Base-by-base conservation (phyloP, 2,888 invertebrate species). In the Brachylomia viminalis region DNA sequence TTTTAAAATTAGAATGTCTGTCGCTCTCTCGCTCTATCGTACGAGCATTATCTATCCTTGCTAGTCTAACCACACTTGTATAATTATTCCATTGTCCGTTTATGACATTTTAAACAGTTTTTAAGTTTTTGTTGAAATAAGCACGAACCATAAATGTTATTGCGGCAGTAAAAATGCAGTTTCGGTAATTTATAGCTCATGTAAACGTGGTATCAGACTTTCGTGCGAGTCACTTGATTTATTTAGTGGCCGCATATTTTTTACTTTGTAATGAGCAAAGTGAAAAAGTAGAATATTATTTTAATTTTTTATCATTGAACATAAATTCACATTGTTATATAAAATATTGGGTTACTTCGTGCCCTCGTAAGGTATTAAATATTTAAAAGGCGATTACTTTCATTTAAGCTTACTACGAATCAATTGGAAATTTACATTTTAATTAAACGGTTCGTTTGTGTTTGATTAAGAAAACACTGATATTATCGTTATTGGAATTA, bases 1-100 rank as follows among this genome's bases (percentile, higher is more conserved):
- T 96, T 96, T 96, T 96, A 95, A 95, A 96, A 94, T 95, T 95
- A 95, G 95, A 95, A 94, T 94, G 88, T 90, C 84, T 92, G 88
- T 92, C 81, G 87, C 91, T 90, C 82, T 96, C 95, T 93, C 95
- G 79, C 90, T 96, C 93, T 83, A 79, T 69, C 91, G 49, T 89
- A 84, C 81, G 83, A 67, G 80, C 59, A 74, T 86, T 87, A 88
- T 88, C 87, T 86, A 83, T 84, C 83, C 75, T 77, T 86, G 79
- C 89, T 89, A 86, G 83, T 93, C 92, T 93, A 94, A 95, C 95
- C 95, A 90, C 95, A 93, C 90, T 93, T 91, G 90, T 93, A 91
- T 94, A 94, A 95, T 95, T 94, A 95, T 94, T 92, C 93, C 92
- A 93, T 95, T 95, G 92, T 94, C 94, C 94, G 93, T 95, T 95